Base-by-base conservation (phyloP, 2,113 vertebrate species). In the Empidonax traillii region DNA sequence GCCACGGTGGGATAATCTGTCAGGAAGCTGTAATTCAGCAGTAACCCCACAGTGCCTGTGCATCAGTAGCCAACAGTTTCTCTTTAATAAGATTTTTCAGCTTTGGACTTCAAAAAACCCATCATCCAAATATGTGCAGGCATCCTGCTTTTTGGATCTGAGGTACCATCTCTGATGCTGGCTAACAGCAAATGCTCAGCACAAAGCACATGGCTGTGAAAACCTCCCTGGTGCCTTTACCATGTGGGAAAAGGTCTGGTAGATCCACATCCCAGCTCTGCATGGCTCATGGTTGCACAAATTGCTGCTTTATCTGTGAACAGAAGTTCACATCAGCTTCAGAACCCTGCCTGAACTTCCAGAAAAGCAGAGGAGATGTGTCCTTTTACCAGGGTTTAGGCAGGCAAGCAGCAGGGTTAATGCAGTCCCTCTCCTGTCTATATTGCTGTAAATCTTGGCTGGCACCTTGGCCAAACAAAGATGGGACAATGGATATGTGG, bases 281-380 rank as follows among this genome's bases (percentile, higher is more conserved):
- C 1, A 1, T 10, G 25, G 78, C 65, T 66, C 4, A 0, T 1
- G 3, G 12, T 30, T 35, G 39, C 6, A 2, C 8, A 15, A 44
- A 7, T 14, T 46, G 2, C n/a, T 47, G 46, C 8, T 88, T 46
- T 13, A 3, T 33, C 31, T 65, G 22, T 12, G 63, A 67, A 17
- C 12, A 51, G 53, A 31, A 84, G 61, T 33, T 68, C 8, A 18
- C 24, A 27, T 23, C 68, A 35, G 80, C 44, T 39, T 63, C 30
- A 69, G 62, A 41, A 52, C 43, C 10, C 11, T 46, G 21, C 33
- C 37, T 24, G 23, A 80, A 24, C 30, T 46, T 75, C 24, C 24
- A 33, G 62, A 39, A 46, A 52, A 28, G 24, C 22, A 10, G 19
- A 47, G 30, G 24, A 7, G 41, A 15, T 1, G 1, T 55, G 65